Evolutionary conservation across 2,797 vertebrate genomes (phyloP).

Genomic region (Ceyx erithaca): DNA sequence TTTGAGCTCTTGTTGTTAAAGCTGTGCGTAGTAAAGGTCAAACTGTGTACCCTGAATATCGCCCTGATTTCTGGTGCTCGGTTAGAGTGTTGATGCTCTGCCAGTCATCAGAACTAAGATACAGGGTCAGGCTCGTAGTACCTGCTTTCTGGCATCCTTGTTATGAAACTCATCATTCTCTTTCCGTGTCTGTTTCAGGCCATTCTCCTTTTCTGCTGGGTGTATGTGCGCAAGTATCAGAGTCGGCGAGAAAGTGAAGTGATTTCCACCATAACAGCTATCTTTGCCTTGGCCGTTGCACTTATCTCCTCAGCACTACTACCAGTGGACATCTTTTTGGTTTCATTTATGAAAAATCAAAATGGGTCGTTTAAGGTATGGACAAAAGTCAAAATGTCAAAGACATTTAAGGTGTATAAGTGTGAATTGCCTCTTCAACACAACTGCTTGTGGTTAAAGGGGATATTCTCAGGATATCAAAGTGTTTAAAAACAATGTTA

Average conservation of each 20-base stretch:
- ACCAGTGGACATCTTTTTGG: slow-evolving; percentile 97
- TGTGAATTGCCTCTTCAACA: fast-evolving
- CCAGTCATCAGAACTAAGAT: fast-evolving
- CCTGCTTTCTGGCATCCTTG: fast-evolving
- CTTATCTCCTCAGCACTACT: slow-evolving; percentile 95
- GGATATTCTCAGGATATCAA: fast-evolving
- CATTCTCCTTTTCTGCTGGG: slow-evolving; percentile 94
- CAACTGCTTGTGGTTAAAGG: not conserved
- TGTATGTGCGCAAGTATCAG: slow-evolving; percentile 97
- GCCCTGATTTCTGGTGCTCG: fast-evolving
- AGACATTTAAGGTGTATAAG: slow-evolving; percentile 84
- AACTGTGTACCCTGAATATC: fast-evolving
- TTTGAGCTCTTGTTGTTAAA: fast-evolving
- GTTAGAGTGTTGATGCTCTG: fast-evolving
- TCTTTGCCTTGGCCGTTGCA: slow-evolving; percentile 93
- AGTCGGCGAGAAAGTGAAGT: slow-evolving; percentile 97
- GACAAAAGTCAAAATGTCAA: too few relatives aligned
- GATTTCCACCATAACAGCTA: slow-evolving; percentile 95
- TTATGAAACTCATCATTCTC: fast-evolving
- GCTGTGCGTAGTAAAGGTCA: fast-evolving
- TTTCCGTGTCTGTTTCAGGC: slow-evolving; percentile 76
- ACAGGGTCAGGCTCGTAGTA: fast-evolving
- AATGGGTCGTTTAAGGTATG: slow-evolving; percentile 95
- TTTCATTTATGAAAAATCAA: slow-evolving; percentile 96
- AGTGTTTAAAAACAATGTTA: not conserved